Base-by-base conservation (phyloP, 2,113 vertebrate genomes). In the Bathybates hornii region DNA sequence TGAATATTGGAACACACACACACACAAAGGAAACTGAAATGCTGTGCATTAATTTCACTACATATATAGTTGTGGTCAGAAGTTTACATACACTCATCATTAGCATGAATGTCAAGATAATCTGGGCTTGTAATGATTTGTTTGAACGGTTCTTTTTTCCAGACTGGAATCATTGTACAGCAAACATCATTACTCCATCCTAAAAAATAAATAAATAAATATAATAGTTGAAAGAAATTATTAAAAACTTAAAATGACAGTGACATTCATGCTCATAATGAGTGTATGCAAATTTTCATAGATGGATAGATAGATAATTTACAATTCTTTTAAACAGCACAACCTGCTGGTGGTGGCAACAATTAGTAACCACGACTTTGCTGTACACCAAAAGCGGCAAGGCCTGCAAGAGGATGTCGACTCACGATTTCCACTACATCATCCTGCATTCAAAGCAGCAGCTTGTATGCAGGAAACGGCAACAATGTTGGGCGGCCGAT, bases 1-100 rank as follows among this genome's bases (percentile, higher is more conserved):
- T 99, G 81, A 6, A 73, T 6, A 79, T 76, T 36, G 38, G 14
- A 80, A 86, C 2, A 86, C n/a, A 6, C 57, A 57, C 56, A 59
- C 56, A 59, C 10, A 32, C 61, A 66, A 24, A 78, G 48, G 81
- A 8, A 68, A 38, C 11, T 12, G 32, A 81, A 52, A 84, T 5
- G 9, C 11, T 21, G 32, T 24, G 24, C 10, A 78, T 52, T 27
- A 2, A 34, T 32, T 34, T 7, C 7, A 8, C 5, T 48, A 14
- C 12, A 43, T 24, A 71, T 43, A 43, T 41, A 71, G 66, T 43
- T 71, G 36, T 43, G 38, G 66, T 43, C 0, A 71, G 38, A 71
- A 43, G 38, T 71, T 71, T 43, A 71, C 38, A 71, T 71, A 27
- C 0, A 2, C n/a, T 71, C 66, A 71, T 71, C 66, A 71, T 14